Evolutionary conservation across 2,113 vertebrate species (phyloP), one percentile per base, ranked within the genome.

Genomic region (Callopanchax toddi): DNA sequence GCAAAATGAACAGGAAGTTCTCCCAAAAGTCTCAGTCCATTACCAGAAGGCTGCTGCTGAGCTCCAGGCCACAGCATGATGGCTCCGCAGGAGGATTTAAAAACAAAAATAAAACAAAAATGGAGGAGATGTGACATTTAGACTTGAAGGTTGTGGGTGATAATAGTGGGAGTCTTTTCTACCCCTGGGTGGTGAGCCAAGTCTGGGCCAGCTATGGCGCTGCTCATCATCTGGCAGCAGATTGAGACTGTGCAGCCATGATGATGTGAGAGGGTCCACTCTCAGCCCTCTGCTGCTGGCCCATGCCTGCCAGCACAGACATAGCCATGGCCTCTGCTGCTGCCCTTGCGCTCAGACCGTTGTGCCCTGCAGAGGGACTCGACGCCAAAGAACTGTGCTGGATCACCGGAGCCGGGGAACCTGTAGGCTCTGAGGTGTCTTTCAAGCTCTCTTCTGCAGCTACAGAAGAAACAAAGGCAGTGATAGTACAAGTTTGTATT

Each of bases 281-380:
- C 87, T 95, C 95, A 82, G 91, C 93, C 91, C 94, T 93, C 91
- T 96, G 96, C 63, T 87, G 94, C 68, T 96, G 94, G 56, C 96
- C 97, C 96, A 98, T 95, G 76, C 97, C 96, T 0, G 96, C 93
- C 83, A 99, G 93, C 87, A 97, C 96, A 1, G 96, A 99, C 68
- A 95, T 98, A 81, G 97, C 97, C 73, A 97, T 94, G 8, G 95
- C 95, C 79, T 99, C 97, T 0, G 96, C 96, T 3, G 97, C 96
- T 7, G 96, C 95, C 69, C 96, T 94, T 8, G 94, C 90, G 42
- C 87, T 94, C 74, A 96, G 87, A 76, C 96, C 95, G 32, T 96
- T 97, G 58, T 93, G 93, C 8, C 93, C 92, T 2, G 69, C 67
- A 1, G 91, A 93, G 23, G 89, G 91, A 73, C 86, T 92, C 42